Evolutionary conservation across 30 jellyfish, hydroid and myxozoan genomes (phyloP), one percentile per base, ranked within the genome.

Genomic region (Aurelia aurita complex sp. Pacific): DNA sequence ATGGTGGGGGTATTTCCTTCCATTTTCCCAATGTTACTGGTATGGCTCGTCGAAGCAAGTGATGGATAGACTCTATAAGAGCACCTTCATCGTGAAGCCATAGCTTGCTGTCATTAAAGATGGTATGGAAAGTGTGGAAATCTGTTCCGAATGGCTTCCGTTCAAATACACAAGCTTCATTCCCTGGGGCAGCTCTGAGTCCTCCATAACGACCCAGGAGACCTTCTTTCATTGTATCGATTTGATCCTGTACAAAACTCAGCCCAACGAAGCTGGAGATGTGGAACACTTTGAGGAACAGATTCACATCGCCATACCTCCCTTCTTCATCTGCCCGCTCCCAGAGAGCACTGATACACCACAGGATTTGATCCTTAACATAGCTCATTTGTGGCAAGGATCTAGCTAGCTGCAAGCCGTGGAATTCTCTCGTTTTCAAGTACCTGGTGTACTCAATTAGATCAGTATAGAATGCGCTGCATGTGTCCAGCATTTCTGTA

Each of bases 291-390:
- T 82, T 71, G 29, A 82, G 91, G 73, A 82, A 82, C 34, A 82
- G 61, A 51, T 82, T 82, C 67, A 82, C 55, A 63, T 82, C 85
- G 14, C 75, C 42, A 65, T n/a, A 69, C 74, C 62, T 57, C 18
- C 66, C 68, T 11, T 67, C 52, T 17, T 80, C 81, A 5, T 72
- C 81, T 32, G 81, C 89, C n/a, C 64, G 65, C 52, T 63, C 50
- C 84, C 84, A 82, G 42, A 70, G 61, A 8, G 12, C 38, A 16
- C n/a, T 60, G 13, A 67, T 51, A 71, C 73, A 84, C 93, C 93
- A 84, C 65, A 17, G 59, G 42, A 84, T 84, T 57, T 84, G 93
- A 19, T 74, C 87, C 43, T 84, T 84, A 15, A 84, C 81, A 65
- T 23, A 65, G 12, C 11, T 17, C 93, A 84, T 73, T 10, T 68